Base-by-base conservation (phyloP, 1,140 invertebrate species). In the Drosophila lacteicornis region DNA sequence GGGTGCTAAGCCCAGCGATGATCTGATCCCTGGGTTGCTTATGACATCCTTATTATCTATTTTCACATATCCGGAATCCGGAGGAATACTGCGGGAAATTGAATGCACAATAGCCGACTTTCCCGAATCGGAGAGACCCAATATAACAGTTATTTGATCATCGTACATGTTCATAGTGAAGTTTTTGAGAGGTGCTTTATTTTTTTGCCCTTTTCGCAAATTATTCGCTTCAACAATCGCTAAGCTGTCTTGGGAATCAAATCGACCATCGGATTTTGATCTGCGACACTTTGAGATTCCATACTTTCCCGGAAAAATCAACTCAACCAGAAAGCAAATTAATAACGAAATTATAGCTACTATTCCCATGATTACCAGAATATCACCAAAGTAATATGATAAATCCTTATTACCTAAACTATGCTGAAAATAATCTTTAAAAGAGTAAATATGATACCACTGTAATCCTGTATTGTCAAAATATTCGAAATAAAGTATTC, bases 81-180 rank as follows among this genome's bases (percentile, higher is more conserved):
- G 27, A 4, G 59, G 42, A 45, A 13, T 38, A 30, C 67, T 70
- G 17, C 67, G 49, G 9, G 67, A 65, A n/a, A 70, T 22, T 4
- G 33, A 40, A 11, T 65, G 46, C n/a, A 45, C 7, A 4, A 30
- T 12, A 3, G 60, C 17, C 4, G 67, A 70, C 19, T 70, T 70
- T 1, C 59, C 59, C 11, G 67, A 70, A 38, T 55, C 33, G 3
- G 67, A 56, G n/a, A 47, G 50, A 12, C 68, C 68, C 19, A 70
- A 40, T 17, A 65, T 27, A 8, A 25, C 42, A 9, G 68, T 65
- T 12, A 70, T 70, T 17, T 70, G 68, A 46, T 70, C 60, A 12
- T 70, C 60, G 25, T 70, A 70, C 67, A 70, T 70, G 17, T 70
- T 63, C 60, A 70, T 65, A 22, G 12, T 17, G 13, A 70, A 70